Percentiles rank a stretch among this genome's conserved stretches.
Evolutionary conservation across 2,113 vertebrate genomes (phyloP).

Genomic region (Cynoglossus semilaevis): DNA sequence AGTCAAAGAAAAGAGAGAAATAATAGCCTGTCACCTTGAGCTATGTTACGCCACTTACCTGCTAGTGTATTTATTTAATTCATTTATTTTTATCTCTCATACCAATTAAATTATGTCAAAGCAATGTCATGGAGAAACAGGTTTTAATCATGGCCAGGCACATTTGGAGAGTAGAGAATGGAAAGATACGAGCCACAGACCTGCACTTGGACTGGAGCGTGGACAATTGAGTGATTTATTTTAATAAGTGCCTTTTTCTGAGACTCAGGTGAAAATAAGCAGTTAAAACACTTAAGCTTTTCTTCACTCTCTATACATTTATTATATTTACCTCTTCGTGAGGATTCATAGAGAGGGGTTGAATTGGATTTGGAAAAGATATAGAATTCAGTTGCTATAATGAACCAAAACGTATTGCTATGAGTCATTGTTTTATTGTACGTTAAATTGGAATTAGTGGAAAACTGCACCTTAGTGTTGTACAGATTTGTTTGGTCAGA

Average conservation of each 20-base stretch:
- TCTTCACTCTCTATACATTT: slow-evolving; percentile 65
- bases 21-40: slow-evolving; percentile 73
- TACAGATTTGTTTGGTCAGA: slow-evolving; percentile 15
- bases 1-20: slow-evolving; percentile 66
- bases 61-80: slow-evolving; percentile 75
- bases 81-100: slow-evolving; percentile 75
- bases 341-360: slow-evolving; percentile 70
- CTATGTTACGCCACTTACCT: slow-evolving; percentile 74
- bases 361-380: slow-evolving; percentile 77
- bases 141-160: slow-evolving; percentile 73
- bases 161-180: slow-evolving; percentile 58
- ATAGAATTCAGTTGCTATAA: slow-evolving; percentile 75
- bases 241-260: slow-evolving; percentile 80
- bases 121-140: slow-evolving; percentile 74
- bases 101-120: slow-evolving; percentile 77
- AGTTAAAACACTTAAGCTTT: slow-evolving; percentile 82
- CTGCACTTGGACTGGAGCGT: slow-evolving; percentile 61
- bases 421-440: slow-evolving; percentile 74
- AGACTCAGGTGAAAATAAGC: slow-evolving; percentile 80
- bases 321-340: slow-evolving; percentile 72
- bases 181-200: slow-evolving; percentile 35
- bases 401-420: slow-evolving; percentile 79
- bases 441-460: slow-evolving; percentile 32
- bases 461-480: slow-evolving; percentile 20
- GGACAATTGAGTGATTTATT: slow-evolving; percentile 75